Conservation (phyloP, 2,797 vertebrate species). For the Podarcis lilfordi region DNA sequence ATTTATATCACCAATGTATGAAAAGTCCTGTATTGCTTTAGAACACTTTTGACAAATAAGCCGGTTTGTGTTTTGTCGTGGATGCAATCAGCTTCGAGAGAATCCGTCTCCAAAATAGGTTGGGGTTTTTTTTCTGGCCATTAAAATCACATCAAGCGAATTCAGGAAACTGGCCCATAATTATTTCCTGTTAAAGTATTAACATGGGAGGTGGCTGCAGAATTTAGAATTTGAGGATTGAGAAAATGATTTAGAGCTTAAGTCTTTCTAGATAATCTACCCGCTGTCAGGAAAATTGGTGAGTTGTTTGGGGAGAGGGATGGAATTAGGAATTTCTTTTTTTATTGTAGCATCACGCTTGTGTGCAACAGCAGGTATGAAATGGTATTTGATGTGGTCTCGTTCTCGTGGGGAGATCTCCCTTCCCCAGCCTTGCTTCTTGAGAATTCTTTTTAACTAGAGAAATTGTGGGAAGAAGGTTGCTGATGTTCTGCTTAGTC, state of each 20-base stretch:
- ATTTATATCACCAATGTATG: slow-evolving; percentile 50
- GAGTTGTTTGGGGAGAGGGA: not conserved
- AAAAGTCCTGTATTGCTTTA: slow-evolving; percentile 48
- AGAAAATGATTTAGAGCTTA: slow-evolving; percentile 23
- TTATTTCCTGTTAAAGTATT: slow-evolving; percentile 21
- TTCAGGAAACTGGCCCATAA: slow-evolving; percentile 21
- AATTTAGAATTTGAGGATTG: slow-evolving; percentile 31
- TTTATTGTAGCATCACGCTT: not conserved
- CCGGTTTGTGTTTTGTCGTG: not conserved
- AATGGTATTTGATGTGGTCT: not conserved
- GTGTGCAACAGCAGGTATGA: not conserved
- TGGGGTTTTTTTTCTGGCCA: not conserved
- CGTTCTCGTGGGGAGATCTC: not conserved
- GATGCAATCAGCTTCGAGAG: not conserved
- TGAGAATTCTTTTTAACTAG: not conserved
- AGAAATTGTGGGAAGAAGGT: not conserved
- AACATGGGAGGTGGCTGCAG: slow-evolving; percentile 11
- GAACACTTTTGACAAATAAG: not conserved
- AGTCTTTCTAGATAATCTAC: not conserved
- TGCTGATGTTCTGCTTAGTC: too few relatives aligned
- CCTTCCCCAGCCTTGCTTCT: not conserved
- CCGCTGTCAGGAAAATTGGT: slow-evolving; percentile 23
- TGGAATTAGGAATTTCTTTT: not conserved
- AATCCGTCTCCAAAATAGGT: not conserved
- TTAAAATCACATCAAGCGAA: slow-evolving; percentile 9